Base-by-base conservation (phyloP, 2,797 vertebrate species). In the Anguilla obscura region DNA sequence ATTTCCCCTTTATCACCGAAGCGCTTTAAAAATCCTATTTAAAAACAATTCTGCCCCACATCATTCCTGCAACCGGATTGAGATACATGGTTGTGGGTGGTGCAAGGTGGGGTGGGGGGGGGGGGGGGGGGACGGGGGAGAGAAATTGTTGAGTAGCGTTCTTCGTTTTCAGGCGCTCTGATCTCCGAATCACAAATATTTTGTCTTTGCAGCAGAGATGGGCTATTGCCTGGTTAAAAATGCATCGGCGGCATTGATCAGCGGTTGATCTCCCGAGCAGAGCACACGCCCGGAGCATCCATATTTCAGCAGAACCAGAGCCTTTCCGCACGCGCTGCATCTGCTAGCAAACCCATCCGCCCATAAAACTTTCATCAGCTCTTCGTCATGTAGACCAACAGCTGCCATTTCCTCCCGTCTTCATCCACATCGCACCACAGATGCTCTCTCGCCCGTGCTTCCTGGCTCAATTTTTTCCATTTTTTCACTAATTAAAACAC, bases 391-490 rank as follows among this genome's bases (percentile, higher is more conserved):
- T 21, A 48, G 79, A 87, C 85, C 88, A 85, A 30, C 50, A 89
- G 88, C 91, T 91, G 92, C 91, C 93, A 95, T 94, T 92, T 91
- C 91, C 89, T 89, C 87, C 63, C 84, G 90, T 91, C 85, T 89
- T 91, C 92, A 93, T 90, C 92, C 90, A 30, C 33, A 40, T 27
- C 76, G 2, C 84, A 76, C 24, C 89, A 85, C 18, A n/a, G 74
- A 83, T 86, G 85, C 24, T 10, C 24, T 9, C 52, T 36, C 79
- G n/a, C 8, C 45, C 40, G 24, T 9, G 5, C 21, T 0, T 16
- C 30, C 30, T 14, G 0, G 79, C 45, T 24, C 40, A 50, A 50
- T 66, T n/a, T 27, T 66, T 24, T n/a, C n/a, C 16, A 40, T 40
- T 40, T 40, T 40, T 40, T 40, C 36, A 40, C 36, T 40, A 40